A percentile compares a stretch with the other conserved stretches of the same genome.
phyloP scores from a whole-genome alignment of 2,797 vertebrate species.

The Numenius phaeopus region DNA sequence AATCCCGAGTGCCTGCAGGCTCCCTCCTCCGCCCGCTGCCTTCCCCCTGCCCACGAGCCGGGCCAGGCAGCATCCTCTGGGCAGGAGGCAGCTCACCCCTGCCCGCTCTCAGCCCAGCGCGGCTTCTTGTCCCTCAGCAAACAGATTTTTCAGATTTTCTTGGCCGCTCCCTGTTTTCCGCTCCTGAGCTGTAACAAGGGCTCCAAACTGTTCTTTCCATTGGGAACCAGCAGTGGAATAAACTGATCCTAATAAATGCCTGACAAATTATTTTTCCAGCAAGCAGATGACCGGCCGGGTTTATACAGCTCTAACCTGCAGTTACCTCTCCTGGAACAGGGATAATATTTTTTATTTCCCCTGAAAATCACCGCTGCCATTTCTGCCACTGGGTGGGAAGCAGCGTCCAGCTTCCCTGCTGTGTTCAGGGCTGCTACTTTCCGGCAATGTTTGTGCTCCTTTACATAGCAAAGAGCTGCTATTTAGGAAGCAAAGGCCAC shows the following conservation, averaged over 20 bases:
- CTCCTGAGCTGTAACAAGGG: slow-evolving; percentile 48
- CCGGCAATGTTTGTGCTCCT: neutral
- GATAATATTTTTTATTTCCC: neutral
- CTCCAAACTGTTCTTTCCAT: slow-evolving; percentile 73
- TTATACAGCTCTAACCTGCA: slow-evolving; percentile 64
- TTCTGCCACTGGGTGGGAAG: neutral
- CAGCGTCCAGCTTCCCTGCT: neutral
- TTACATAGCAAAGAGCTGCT: neutral
- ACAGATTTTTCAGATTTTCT: slow-evolving; percentile 66
- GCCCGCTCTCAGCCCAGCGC: neutral
- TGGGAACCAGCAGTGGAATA: slow-evolving; percentile 71
- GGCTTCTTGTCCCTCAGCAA: neutral
- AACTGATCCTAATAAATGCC: slow-evolving; percentile 62
- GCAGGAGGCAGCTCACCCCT: neutral
- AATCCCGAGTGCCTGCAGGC: neutral
- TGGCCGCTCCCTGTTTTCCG: slow-evolving; percentile 61
- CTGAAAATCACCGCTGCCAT: neutral
- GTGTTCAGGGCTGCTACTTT: neutral
- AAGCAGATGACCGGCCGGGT: slow-evolving; percentile 5
- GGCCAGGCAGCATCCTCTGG: neutral
- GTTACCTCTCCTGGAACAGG: slow-evolving; percentile 47
- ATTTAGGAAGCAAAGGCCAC: neutral
- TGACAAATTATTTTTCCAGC: slow-evolving; percentile 68
- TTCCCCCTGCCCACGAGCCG: neutral
- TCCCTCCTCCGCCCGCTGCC: neutral